phyloP scores from a whole-genome alignment of 1,140 invertebrate genomes.

The Bombus pyrosoma region DNA sequence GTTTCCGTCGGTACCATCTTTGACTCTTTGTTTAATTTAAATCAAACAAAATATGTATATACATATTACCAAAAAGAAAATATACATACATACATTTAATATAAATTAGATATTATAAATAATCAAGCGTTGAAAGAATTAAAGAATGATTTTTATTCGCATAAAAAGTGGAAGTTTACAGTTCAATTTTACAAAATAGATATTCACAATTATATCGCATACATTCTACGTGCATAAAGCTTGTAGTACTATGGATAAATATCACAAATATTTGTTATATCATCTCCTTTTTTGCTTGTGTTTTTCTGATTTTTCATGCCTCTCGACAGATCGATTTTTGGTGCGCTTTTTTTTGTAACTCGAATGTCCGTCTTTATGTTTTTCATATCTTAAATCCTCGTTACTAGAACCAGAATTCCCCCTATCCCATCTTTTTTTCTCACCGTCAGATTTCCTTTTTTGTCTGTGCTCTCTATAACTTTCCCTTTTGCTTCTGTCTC shows the following conservation, averaged over 20 bases:
- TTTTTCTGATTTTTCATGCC: slow-evolving; percentile 11
- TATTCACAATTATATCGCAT: no score
- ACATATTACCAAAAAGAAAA: no score
- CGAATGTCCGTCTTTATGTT: slow-evolving; percentile 15
- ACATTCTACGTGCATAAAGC: neutral
- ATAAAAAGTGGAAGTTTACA: neutral
- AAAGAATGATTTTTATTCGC: slow-evolving; percentile 18
- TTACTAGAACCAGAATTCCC: slow-evolving; percentile 16
- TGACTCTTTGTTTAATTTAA: neutral
- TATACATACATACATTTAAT: neutral
- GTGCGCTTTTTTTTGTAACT: slow-evolving; percentile 37
- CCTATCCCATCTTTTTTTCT: slow-evolving; percentile 30
- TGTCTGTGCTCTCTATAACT: slow-evolving; percentile 34
- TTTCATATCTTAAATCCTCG: slow-evolving; percentile 11
- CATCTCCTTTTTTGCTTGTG: slow-evolving; percentile 30
- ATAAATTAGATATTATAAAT: neutral
- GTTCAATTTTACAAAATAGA: slow-evolving; percentile 32
- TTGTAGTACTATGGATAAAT: no score
- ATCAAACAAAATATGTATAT: neutral
- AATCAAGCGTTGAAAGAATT: neutral
- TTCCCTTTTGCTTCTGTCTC: slow-evolving; percentile 63
- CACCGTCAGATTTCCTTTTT: slow-evolving; percentile 37
- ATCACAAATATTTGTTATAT: slow-evolving; percentile 10
- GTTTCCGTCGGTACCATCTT: neutral
- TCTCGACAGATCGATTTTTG: slow-evolving; percentile 53